Evolutionary conservation across 2,797 vertebrate genomes (phyloP), one percentile per base, ranked within the genome.

Genomic region (Lacerta viridis): DNA sequence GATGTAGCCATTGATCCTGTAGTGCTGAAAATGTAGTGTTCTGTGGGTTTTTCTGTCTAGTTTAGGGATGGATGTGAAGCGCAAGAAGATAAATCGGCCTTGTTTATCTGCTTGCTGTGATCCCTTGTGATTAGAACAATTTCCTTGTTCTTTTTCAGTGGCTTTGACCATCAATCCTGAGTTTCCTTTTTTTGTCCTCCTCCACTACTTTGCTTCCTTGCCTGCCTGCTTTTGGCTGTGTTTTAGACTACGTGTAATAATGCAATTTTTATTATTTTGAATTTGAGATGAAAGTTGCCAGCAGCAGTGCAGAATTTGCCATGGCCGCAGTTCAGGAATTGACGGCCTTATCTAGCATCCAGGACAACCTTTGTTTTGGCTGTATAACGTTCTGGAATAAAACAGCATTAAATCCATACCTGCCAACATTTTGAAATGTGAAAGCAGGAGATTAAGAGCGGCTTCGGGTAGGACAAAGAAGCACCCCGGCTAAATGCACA

Each of bases 61-160:
- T 83, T 91, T 90, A 86, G 36, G 66, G 79, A 46, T 6, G 9
- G 39, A 80, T 9, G 33, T 43, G 64, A 75, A 55, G 8, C 71
- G 39, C 50, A 27, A 66, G 3, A 72, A 88, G 89, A 89, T 68
- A 81, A 89, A 91, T 75, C 64, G 27, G 7, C 68, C 29, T 88
- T 83, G 33, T 83, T 71, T 86, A 80, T 89, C 46, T 10, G 43
- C 74, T 85, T 88, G 81, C 80, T 80, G 43, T 33, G 85, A 64
- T 46, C 18, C 36, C 29, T 36, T 84, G 29, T 25, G 13, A 80
- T 91, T 61, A 68, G 84, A 90, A 80, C 69, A 33, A 29, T 84
- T 83, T 6, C 77, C 41, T 78, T 77, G 71, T 71, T 88, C 39
- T 71, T 79, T 95, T 86, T 94, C 55, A 79, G 36, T 46, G 10